Base-by-base conservation (phyloP, 2,797 vertebrate species). In the Basileuterus tristriatus region DNA sequence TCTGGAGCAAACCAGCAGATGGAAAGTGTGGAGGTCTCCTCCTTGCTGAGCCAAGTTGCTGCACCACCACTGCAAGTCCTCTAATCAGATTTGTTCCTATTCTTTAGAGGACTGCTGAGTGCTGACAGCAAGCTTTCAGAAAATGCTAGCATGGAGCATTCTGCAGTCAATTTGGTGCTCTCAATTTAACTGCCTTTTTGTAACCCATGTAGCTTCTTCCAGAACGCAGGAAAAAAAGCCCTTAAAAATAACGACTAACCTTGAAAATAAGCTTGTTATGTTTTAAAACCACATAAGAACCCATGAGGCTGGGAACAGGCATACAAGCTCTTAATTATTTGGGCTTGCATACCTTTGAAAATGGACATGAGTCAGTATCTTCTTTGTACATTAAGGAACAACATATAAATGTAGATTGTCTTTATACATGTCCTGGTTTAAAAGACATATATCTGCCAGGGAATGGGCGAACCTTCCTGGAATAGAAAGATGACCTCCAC, bases 1-100 rank as follows among this genome's bases (percentile, higher is more conserved):
- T 77, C 71, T 72, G 65, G 83, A 91, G 87, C 47, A 79, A 78
- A 65, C 29, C 18, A 88, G 50, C 12, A 46, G 72, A 82, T 64
- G 32, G 30, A 55, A 92, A 86, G 32, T 3, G 6, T 6, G 81
- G 72, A 11, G 4, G n/a, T 83, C 37, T 86, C 79, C 95, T 87
- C 60, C 91, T 80, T 46, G 12, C 87, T 91, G 30, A 82, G 43
- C 91, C 89, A 37, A 67, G 89, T 78, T 86, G 39, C 72, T 88
- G 55, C 65, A 81, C 68, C 21, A 3, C 52, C 76, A 74, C 56
- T 83, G 82, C 75, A 91, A 96, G 80, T n/a, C 75, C 69, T 84
- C 86, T 97, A 97, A 97, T 96, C 91, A 96, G 75, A 97, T 97
- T 91, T 93, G 72, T 85, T 91, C 85, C 47, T 83, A 65, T 95